These are phyloP conservation scores for Gobionotothen gibberifrons DNA, from an alignment of 2,797 vertebrate genomes.

Conservation along the genomic window DNA sequence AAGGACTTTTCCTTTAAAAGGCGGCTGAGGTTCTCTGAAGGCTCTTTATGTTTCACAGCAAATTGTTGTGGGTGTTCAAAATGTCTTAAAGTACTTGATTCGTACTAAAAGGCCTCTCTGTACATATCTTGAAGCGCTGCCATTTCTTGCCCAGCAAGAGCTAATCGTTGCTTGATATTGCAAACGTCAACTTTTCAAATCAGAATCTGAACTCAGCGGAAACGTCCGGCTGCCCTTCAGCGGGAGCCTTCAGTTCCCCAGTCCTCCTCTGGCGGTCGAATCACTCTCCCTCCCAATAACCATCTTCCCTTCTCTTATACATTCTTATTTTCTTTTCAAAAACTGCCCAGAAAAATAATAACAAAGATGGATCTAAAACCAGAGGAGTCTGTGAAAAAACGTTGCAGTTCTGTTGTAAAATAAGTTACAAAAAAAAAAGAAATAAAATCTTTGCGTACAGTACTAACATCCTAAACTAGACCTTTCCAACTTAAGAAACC, in stretches of 20 bases:
- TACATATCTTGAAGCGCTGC: constrained; percentile 44
- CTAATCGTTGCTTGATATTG: constrained; percentile 81
- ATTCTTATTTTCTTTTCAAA: constrained; percentile 72
- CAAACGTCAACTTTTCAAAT: constrained; percentile 83
- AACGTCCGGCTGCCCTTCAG: constrained; percentile 45
- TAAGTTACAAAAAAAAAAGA: constrained; percentile 90
- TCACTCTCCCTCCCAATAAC: constrained; percentile 66
- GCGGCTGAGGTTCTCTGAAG: constrained; percentile 44
- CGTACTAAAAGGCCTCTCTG: constrained; percentile 57
- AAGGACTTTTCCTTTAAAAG: background rate
- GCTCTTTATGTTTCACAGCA: constrained; percentile 50
- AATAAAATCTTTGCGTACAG: constrained; percentile 88
- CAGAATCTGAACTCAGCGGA: constrained; percentile 67
- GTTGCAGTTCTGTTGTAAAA: constrained; percentile 88
- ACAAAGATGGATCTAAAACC: constrained; percentile 82
- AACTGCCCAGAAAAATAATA: constrained; percentile 77
- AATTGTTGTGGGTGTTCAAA: constrained; percentile 3
- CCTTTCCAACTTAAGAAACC: constrained; percentile 84
- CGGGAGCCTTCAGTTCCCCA: constrained; percentile 19
- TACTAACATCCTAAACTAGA: constrained; percentile 87
- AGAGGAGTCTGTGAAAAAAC: constrained; percentile 72
- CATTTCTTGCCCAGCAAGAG: constrained; percentile 80
- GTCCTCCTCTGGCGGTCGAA: constrained; percentile 48
- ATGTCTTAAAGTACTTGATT: constrained; percentile 44
- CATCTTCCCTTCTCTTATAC: constrained; percentile 79